A percentile compares a stretch with the other conserved stretches of the same genome.
Conservation (phyloP, 2,888 invertebrate genomes). For the Mythimna loreyi region DNA sequence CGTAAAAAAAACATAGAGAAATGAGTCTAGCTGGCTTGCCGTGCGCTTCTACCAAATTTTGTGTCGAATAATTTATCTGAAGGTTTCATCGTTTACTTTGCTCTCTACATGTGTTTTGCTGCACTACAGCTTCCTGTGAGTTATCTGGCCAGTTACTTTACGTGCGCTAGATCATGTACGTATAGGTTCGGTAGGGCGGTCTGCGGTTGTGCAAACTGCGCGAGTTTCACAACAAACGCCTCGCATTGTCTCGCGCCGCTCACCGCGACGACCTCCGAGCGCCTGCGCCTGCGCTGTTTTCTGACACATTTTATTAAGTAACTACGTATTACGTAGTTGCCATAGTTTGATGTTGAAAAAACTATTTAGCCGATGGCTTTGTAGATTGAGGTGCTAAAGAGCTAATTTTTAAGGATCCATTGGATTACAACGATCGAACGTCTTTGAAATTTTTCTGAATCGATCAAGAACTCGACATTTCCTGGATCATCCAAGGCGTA, state of each 20-base stretch:
- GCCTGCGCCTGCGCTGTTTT: slow-evolving; percentile 75
- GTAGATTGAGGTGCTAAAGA: neutral
- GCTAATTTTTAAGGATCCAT: neutral
- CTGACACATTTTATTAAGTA: slow-evolving; percentile 77
- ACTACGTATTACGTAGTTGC: slow-evolving; percentile 60
- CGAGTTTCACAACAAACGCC: slow-evolving; percentile 87
- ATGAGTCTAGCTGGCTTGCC: slow-evolving; percentile 14
- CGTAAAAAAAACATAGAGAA: slow-evolving; percentile 33
- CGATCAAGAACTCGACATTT: neutral
- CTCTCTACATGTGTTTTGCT: slow-evolving; percentile 16
- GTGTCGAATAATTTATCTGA: slow-evolving; percentile 25
- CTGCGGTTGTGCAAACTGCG: slow-evolving; percentile 85
- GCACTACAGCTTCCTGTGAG: slow-evolving; percentile 58
- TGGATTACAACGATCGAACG: neutral
- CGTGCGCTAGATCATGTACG: slow-evolving; percentile 69
- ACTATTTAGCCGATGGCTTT: slow-evolving; percentile 18
- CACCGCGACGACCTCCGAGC: slow-evolving; percentile 87
- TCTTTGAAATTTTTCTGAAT: neutral
- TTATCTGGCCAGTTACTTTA: slow-evolving; percentile 58
- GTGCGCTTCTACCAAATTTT: slow-evolving; percentile 14
- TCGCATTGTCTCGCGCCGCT: slow-evolving; percentile 90
- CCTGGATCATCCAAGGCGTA: slow-evolving; percentile 6
- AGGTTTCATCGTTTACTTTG: slow-evolving; percentile 9
- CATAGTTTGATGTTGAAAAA: slow-evolving; percentile 29
- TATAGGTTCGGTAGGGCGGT: slow-evolving; percentile 76